Percentiles rank a stretch among this genome's conserved stretches.
Evolutionary conservation across 2,113 vertebrate genomes (phyloP).

Genomic region (Corynorhinus townsendii): DNA sequence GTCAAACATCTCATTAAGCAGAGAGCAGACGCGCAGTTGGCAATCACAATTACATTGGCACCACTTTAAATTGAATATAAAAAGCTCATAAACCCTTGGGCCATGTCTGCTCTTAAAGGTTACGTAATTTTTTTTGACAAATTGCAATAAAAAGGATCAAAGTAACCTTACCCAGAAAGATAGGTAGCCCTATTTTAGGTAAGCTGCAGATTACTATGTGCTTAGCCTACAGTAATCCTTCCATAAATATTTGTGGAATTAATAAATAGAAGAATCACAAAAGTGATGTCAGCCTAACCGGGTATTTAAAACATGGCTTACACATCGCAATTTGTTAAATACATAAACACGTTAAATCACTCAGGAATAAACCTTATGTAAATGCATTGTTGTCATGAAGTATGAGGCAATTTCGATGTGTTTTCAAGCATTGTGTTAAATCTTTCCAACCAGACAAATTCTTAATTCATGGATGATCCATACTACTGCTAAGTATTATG

Average conservation of each 20-base stretch:
- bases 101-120: neutral
- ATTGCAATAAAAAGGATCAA: neutral
- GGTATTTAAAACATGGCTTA: constrained; percentile 10
- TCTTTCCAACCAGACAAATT: neutral
- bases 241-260: constrained; percentile 19
- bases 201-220: neutral
- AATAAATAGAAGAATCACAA: constrained; percentile 19
- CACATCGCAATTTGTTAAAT: neutral
- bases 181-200: neutral
- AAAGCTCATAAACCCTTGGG: neutral
- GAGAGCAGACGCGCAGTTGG: neutral
- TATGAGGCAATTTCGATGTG: neutral
- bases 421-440: neutral
- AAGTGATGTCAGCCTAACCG: neutral
- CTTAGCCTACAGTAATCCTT: neutral
- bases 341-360: neutral
- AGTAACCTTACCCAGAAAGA: neutral
- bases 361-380: neutral
- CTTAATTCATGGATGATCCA: neutral
- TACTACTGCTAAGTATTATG: neutral
- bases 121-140: neutral
- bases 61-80: neutral
- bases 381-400: neutral
- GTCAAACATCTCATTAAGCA: neutral
- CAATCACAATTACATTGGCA: neutral